These are phyloP conservation scores for Euthynnus affinis DNA, from an alignment of 2,797 vertebrate genomes.

Conservation along the genomic window DNA sequence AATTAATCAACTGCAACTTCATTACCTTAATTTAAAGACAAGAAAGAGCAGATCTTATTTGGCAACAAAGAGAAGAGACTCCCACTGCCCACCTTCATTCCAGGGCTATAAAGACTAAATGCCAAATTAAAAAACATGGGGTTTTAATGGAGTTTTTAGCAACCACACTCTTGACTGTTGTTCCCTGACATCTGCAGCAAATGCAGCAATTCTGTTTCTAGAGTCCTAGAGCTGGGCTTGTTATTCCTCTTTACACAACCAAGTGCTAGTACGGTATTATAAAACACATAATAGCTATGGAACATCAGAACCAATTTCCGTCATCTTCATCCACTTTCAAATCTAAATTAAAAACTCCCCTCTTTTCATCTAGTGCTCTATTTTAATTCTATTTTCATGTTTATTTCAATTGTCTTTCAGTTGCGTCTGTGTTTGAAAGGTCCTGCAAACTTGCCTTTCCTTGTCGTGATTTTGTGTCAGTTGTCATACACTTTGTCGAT, in stretches of 20 bases:
- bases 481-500: not conserved
- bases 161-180: not conserved
- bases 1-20: slow-evolving; percentile 6
- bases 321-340: not conserved
- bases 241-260: slow-evolving; percentile 12
- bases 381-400: not conserved
- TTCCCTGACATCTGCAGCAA: not conserved
- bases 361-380: not conserved
- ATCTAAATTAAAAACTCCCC: slow-evolving; percentile 4
- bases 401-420: not conserved
- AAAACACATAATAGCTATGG: slow-evolving; percentile 14
- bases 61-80: not conserved
- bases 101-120: slow-evolving; percentile 2
- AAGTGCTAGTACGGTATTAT: not conserved
- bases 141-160: slow-evolving; percentile 21
- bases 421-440: not conserved
- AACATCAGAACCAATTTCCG: not conserved
- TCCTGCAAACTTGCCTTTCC: not conserved
- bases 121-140: not conserved
- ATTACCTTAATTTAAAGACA: slow-evolving; percentile 20
- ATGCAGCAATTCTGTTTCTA: slow-evolving; percentile 17
- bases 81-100: not conserved
- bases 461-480: slow-evolving; percentile 1
- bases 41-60: not conserved
- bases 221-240: slow-evolving; percentile 20